Evolutionary conservation across 2,888 invertebrate species (phyloP), one percentile per base, ranked within the genome.

Genomic region (Aleiodes leptofemur): DNA sequence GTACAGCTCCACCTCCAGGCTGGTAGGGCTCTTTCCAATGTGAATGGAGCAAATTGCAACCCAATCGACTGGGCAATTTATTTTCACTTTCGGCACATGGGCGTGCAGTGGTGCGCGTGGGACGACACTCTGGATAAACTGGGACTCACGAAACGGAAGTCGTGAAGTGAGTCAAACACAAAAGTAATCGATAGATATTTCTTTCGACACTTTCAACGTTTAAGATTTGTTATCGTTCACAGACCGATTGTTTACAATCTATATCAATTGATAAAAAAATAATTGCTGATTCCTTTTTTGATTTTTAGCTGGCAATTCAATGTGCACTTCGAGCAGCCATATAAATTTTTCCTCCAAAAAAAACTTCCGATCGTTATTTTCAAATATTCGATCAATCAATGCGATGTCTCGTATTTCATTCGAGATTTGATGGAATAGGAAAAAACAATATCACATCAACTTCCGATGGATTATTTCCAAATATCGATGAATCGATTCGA

Each of bases 21-120:
- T 66, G 34, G 75, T 72, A 73, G 76, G 76, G 78, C 80, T 34
- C 34, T 34, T 34, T 6, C 66, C 77, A 72, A 74, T 78, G 74
- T 81, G 79, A 80, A 82, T 81, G 81, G 78, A 78, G 79, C 61
- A 82, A 82, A 82, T 82, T 79, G 77, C 76, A 76, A 72, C 75
- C 77, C 76, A 79, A 80, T 80, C 76, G 79, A 78, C 78, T 77
- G 76, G 78, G 71, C 81, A 79, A 83, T 83, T 82, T 82, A 83
- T 83, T 83, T 83, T 81, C 81, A 80, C 80, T 81, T 80, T 80
- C 78, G 74, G 81, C 82, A 34, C 68, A 64, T 73, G 74, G 73
- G 73, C 72, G 66, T 68, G 74, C 14, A 73, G 48, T 23, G 48
- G 34, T 64, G 56, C 56, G 56, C 59, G 74, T 77, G 74, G 76